A percentile compares a stretch with the other conserved stretches of the same genome.
These are phyloP conservation scores for Cephus spinipes DNA, from an alignment of 2,888 invertebrate species.

Conservation along the genomic window DNA sequence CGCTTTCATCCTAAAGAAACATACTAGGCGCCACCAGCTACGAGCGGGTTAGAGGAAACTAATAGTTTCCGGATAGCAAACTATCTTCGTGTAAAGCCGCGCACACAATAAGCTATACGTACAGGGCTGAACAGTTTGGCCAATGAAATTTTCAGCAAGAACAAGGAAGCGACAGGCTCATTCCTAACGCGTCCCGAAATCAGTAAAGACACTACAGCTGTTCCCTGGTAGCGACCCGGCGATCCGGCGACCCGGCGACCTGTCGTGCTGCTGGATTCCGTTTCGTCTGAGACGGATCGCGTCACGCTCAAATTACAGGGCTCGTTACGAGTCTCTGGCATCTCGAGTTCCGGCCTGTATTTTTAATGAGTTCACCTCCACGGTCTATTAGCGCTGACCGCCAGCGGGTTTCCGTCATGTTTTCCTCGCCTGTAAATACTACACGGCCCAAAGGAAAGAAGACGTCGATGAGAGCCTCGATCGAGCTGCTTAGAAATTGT, in stretches of 20 bases:
- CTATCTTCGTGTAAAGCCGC: neutral
- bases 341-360: slow-evolving; percentile 49
- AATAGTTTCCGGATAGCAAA: slow-evolving; percentile 44
- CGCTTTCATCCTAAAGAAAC: slow-evolving; percentile 59
- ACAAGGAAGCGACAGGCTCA: neutral
- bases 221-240: neutral
- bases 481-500: neutral
- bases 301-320: slow-evolving; percentile 48
- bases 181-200: neutral
- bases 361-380: slow-evolving; percentile 54
- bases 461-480: neutral
- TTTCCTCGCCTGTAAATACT: neutral
- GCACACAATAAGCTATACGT: neutral
- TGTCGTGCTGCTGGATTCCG: neutral
- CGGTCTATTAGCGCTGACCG: slow-evolving; percentile 52
- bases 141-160: neutral
- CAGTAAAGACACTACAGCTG: neutral
- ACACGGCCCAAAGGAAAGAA: neutral
- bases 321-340: slow-evolving; percentile 49
- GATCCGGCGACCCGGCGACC: neutral
- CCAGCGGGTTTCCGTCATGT: neutral
- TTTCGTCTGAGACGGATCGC: slow-evolving; percentile 8
- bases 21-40: slow-evolving; percentile 58
- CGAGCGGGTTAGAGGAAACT: slow-evolving; percentile 57
- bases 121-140: neutral